These are phyloP conservation scores for Lineus longissimus DNA, from an alignment of 1,140 invertebrate genomes.

Conservation along the genomic window DNA sequence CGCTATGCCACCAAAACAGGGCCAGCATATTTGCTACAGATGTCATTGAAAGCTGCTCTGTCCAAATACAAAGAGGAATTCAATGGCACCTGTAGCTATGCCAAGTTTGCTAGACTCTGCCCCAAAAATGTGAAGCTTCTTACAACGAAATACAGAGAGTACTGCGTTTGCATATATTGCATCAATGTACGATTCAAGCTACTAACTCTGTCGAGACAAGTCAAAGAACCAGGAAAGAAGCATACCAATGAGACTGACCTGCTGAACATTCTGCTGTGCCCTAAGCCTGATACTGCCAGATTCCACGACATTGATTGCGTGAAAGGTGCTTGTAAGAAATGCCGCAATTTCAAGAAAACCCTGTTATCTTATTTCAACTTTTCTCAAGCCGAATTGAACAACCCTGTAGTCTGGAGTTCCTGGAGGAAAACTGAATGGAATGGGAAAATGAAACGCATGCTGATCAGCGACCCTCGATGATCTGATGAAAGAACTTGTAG, in stretches of 20 bases:
- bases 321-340: neutral
- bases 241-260: constrained; percentile 9
- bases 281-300: constrained; percentile 14
- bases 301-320: constrained; percentile 14
- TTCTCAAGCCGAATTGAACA: constrained; percentile 1
- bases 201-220: constrained; percentile 10
- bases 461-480: constrained; percentile 12
- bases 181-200: constrained; percentile 22
- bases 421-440: constrained; percentile 8
- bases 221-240: constrained; percentile 4
- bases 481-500: constrained; percentile 14
- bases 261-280: constrained; percentile 16
- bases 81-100: no score
- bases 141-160: neutral
- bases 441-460: neutral
- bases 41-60: no score
- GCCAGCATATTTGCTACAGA: no score
- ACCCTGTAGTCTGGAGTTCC: constrained; percentile 13
- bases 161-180: constrained; percentile 18
- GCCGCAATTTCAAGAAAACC: constrained; percentile 6
- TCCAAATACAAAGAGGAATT: no score
- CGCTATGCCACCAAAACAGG: no score
- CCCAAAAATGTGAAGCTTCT: no score
- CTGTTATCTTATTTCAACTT: constrained; percentile 10
- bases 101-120: no score